Conservation (phyloP, 2,888 invertebrate genomes). For the Branchellion lobata region DNA sequence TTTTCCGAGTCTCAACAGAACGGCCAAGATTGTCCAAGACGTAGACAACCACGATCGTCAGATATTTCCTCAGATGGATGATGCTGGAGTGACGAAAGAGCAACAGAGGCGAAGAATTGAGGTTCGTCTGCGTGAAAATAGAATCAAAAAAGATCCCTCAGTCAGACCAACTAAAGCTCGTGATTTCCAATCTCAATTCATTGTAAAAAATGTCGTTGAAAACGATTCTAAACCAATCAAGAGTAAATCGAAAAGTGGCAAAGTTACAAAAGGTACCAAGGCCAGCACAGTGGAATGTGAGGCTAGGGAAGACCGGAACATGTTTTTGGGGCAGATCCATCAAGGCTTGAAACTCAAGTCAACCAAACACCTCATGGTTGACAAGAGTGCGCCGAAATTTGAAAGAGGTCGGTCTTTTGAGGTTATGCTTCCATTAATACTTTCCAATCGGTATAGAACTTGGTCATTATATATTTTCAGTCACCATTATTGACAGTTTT, state of each 20-base stretch:
- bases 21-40: too few relatives aligned
- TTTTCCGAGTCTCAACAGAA: too few relatives aligned
- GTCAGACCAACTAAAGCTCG: neutral
- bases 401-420: neutral
- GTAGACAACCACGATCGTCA: neutral
- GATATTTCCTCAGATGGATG: neutral
- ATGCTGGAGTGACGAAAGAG: neutral
- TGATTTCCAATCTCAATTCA: neutral
- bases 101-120: neutral
- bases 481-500: too few relatives aligned
- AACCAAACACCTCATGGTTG: slow-evolving; percentile 44
- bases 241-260: neutral
- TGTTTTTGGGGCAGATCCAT: slow-evolving; percentile 39
- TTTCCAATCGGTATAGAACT: too few relatives aligned
- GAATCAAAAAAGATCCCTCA: neutral
- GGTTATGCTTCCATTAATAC: too few relatives aligned
- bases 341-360: slow-evolving; percentile 43
- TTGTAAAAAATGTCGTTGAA: neutral
- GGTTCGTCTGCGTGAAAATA: neutral
- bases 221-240: neutral
- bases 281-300: too few relatives aligned
- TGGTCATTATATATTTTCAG: too few relatives aligned
- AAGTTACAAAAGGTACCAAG: too few relatives aligned
- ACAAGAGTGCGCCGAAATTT: slow-evolving; percentile 28
- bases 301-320: neutral